Evolutionary conservation across 1,140 invertebrate species (phyloP), one percentile per base, ranked within the genome.

Genomic region (Drosophila pseudoobscura): DNA sequence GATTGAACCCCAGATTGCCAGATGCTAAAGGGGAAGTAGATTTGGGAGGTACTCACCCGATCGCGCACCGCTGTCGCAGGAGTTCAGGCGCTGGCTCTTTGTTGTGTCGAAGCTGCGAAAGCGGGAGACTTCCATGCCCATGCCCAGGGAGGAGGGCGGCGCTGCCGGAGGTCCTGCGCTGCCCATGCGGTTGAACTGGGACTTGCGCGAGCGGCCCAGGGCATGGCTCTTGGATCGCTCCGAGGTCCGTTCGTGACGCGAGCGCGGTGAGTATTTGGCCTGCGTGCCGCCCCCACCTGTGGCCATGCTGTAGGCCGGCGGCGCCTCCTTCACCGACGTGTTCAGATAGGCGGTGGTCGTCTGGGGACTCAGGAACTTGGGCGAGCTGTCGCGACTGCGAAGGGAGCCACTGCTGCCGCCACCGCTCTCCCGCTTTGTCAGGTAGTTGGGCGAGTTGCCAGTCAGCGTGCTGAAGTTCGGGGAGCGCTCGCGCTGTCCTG

Each of bases 1-100:
- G 20, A 17, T 17, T 17, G 1, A 20, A 20, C 20, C 20, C 20
- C 20, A 20, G 20, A 20, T 20, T 20, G 1, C 20, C 20, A 20
- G 20, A 20, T 20, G 20, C 20, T 20, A 20, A 20, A 0, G 20
- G 1, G 20, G 20, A 20, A 20, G 2, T 53, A 39, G n/a, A 53
- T 13, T 53, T 41, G 35, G 9, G 20, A 39, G 6, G 29, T 20
- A 75, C 85, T 78, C 45, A 92, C 91, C 91, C 73, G 91, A 92
- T 75, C 91, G 68, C 8, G 91, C 91, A 13, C 91, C 91, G 29
- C 91, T 92, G 55, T 92, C 91, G 55, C 91, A 92, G 9, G 91
- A 92, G 59, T 92, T 92, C 3, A 92, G 75, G 6, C 91, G 78
- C 46, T 91, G 85, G 54, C 77, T 91, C 39, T 80, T 77, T 17